Percentiles rank a stretch among this genome's conserved stretches.
Evolutionary conservation across 2,113 vertebrate species (phyloP).

Genomic region (Lethenteron camtschaticum): DNA sequence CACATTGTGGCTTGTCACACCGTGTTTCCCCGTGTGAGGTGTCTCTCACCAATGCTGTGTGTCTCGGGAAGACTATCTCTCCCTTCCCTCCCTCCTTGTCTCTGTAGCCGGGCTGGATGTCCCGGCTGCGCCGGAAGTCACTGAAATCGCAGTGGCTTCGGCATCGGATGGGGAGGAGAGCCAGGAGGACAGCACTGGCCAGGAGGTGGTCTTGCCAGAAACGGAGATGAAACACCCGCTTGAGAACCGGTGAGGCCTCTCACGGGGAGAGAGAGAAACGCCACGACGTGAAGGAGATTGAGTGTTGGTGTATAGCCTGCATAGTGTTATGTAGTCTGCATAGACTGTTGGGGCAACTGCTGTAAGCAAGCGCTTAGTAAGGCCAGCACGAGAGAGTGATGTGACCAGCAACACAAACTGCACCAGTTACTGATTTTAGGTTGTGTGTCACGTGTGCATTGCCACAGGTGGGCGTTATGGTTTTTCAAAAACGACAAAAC

Average conservation of each 20-base stretch:
- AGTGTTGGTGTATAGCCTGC: neutral
- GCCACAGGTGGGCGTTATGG: conserved; percentile 39
- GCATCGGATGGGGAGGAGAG: too few relatives aligned
- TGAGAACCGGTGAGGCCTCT: conserved; percentile 6
- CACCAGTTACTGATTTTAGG: neutral
- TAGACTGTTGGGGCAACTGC: neutral
- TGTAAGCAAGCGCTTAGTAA: neutral
- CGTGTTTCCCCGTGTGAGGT: too few relatives aligned
- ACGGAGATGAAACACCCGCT: conserved; percentile 7
- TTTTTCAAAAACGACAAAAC: conserved; percentile 53
- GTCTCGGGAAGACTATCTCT: too few relatives aligned
- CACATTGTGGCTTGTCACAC: too few relatives aligned
- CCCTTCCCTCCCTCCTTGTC: too few relatives aligned
- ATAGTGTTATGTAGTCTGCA: neutral
- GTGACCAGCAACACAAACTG: neutral
- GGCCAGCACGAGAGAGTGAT: neutral
- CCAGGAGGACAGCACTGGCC: too few relatives aligned
- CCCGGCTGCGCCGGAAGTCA: too few relatives aligned
- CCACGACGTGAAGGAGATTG: neutral
- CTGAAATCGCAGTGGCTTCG: too few relatives aligned
- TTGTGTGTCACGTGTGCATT: conserved; percentile 6
- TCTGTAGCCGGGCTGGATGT: too few relatives aligned
- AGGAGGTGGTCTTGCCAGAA: too few relatives aligned
- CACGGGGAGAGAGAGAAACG: neutral
- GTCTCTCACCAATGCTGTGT: too few relatives aligned